A percentile compares a stretch with the other conserved stretches of the same genome.
Evolutionary conservation across 2,888 invertebrate species (phyloP).

Genomic region (Euspilapteryx auroguttella): DNA sequence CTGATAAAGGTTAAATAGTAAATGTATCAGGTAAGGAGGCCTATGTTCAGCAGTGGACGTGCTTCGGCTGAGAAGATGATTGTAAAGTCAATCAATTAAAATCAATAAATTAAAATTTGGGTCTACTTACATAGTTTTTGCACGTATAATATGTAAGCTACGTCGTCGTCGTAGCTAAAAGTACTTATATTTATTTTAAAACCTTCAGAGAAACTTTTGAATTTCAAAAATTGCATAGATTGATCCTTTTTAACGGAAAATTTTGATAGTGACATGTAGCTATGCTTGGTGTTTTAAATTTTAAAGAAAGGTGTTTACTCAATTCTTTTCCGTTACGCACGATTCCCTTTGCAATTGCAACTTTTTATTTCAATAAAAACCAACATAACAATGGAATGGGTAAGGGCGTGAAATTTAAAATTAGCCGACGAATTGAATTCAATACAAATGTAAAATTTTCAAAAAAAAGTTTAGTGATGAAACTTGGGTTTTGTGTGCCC

Average conservation of each 20-base stretch:
- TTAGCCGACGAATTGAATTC: background rate
- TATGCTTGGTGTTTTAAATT: no score
- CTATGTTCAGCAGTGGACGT: background rate
- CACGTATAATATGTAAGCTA: no score
- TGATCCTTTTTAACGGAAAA: no score
- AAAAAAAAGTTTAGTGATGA: background rate
- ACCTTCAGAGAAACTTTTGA: background rate
- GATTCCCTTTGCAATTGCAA: background rate
- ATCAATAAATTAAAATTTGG: no score
- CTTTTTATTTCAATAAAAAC: background rate
- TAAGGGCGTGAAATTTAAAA: slow-evolving; percentile 2
- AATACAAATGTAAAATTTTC: background rate
- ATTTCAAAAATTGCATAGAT: background rate
- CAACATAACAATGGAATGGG: background rate
- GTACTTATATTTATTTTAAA: no score
- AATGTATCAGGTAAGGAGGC: background rate
- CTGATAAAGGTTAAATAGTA: background rate
- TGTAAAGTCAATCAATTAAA: background rate
- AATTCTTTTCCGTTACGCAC: background rate
- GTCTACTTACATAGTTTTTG: no score
- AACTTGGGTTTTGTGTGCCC: background rate
- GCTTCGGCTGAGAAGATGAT: background rate
- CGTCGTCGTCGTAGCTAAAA: no score
- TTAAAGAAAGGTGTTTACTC: background rate
- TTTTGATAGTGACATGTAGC: background rate